Evolutionary conservation across 2,113 vertebrate species (phyloP), one percentile per base, ranked within the genome.

Genomic region (Chlamydotis undulata): DNA sequence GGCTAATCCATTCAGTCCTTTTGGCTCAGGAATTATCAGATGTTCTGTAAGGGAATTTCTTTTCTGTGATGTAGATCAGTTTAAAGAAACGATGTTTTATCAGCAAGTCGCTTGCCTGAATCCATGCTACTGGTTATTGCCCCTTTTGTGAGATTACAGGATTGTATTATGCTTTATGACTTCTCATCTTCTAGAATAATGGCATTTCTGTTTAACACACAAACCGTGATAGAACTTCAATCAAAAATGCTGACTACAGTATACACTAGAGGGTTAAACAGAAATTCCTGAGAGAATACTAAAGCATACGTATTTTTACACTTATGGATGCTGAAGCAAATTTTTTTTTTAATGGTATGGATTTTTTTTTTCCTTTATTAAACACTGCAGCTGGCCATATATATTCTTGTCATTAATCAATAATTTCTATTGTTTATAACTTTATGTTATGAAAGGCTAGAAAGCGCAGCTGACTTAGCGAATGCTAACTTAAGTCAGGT

Each of bases 341-440:
- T 88, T 6, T 69, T 93, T 95, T 88, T 68, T 93, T 91, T 91
- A 91, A 86, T 93, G 8, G 50, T 82, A 89, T 88, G n/a, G 87
- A 87, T 93, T 94, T 83, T 70, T 83, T 75, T 83, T 89, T 35
- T 35, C 35, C 83, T 83, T 86, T 79, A 93, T 90, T 88, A 95
- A 94, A 83, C 7, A n/a, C 56, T 90, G 52, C 33, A 96, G 31
- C 60, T 80, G 47, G 43, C 53, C 45, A 80, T 95, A 94, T 90
- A 84, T 88, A 93, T 96, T 91, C 90, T 93, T 95, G 87, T 83
- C 92, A 93, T 92, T 96, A 96, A 96, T 95, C 91, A 94, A 93
- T 95, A 94, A 70, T 90, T 91, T 90, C 83, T 95, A 56, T 79
- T 93, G 90, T 79, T 97, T 94, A 41, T 92, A 94, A 95, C 95